These are phyloP conservation scores for Streptopelia turtur DNA, from an alignment of 2,797 vertebrate genomes.

Conservation along the genomic window DNA sequence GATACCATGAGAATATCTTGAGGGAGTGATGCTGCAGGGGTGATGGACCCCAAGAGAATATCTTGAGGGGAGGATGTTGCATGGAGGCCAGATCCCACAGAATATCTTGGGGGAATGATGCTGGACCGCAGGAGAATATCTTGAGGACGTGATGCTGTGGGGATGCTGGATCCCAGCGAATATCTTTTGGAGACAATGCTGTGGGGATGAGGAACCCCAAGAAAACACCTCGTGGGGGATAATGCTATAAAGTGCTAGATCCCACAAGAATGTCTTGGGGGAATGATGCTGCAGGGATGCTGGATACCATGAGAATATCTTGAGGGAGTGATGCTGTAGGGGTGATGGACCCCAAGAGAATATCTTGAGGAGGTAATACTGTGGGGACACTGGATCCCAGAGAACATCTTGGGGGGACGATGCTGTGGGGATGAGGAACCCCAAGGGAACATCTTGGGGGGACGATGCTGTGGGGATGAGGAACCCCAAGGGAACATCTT, in stretches of 20 bases:
- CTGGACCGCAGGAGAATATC: neutral
- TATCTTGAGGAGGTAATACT: neutral
- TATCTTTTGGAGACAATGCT: neutral
- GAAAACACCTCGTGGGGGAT: neutral
- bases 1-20: neutral
- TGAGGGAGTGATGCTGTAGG: accelerated
- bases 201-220: too few relatives aligned
- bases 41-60: accelerated
- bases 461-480: too few relatives aligned
- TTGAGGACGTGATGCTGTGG: neutral
- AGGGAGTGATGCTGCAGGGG: accelerated
- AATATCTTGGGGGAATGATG: neutral
- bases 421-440: too few relatives aligned
- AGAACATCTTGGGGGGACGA: neutral
- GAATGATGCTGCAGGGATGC: neutral
- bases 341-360: accelerated
- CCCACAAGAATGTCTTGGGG: neutral
- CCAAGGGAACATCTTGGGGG: neutral
- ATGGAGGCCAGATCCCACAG: neutral
- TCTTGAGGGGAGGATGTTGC: neutral
- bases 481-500: neutral
- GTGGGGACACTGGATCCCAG: neutral
- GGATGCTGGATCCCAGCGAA: neutral
- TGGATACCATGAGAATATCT: neutral
- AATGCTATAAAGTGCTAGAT: accelerated